Base-by-base conservation (phyloP, 1,140 invertebrate genomes). In the Pectinophora gossypiella region DNA sequence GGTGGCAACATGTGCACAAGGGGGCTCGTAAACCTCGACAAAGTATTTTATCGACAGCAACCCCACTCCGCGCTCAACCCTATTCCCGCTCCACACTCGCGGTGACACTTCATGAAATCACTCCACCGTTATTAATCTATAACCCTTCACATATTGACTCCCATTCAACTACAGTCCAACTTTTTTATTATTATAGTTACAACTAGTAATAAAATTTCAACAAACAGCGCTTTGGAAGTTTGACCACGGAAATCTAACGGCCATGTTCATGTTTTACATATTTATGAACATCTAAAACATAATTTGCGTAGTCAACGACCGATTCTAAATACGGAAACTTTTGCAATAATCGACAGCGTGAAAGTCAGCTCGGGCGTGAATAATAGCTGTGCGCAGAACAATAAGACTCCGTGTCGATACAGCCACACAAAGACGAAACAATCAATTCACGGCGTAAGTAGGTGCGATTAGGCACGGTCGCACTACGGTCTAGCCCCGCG, bases 361-460 rank as follows among this genome's bases (percentile, higher is more conserved):
- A 78, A 76, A 80, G 68, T 76, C 67, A 68, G 64, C 68, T 63
- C 66, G 67, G 64, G 68, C 79, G 75, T 80, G 63, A 74, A 80
- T 78, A 83, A 78, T 80, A 54, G 63, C 63, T 67, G 55, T 64
- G 66, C 64, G 66, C 64, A 76, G 78, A 77, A 77, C 74, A 77
- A 85, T 82, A 76, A 71, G 72, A 62, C 68, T 69, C 70, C 73
- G 81, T 77, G 81, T 82, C 78, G 78, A 81, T 85, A 76, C 76
- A 75, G 78, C 62, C 64, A 71, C 73, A 83, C 75, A 83, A 79
- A 79, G 72, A 85, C 80, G 77, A 78, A 80, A 85, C 79, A 84
- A 87, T 85, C 83, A 85, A 85, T 87, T 85, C 72, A 76, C 65
- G 60, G 70, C 74, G 72, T 83, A 87, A 87, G 83, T 85, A 87